Evolutionary conservation across 2,888 invertebrate genomes (phyloP), one percentile per base, ranked within the genome.

Genomic region (Timema cristinae): DNA sequence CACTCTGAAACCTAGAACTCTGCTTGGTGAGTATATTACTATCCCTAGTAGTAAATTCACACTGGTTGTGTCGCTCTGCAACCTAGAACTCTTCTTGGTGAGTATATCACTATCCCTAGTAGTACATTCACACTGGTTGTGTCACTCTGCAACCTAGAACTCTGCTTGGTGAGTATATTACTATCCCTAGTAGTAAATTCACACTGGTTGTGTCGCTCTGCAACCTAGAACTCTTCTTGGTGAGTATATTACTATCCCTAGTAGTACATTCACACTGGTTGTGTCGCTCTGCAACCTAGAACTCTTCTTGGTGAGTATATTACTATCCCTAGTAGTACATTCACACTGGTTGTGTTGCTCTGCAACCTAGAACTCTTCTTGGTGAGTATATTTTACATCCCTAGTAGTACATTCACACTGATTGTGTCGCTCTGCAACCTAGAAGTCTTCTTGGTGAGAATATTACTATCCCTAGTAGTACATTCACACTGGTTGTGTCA

Each of bases 401-500:
- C 69, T 49, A 59, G 59, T 54, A 69, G 69, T 97, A 96, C 81
- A 95, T 96, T 76, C 96, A 96, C 80, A 97, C 96, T 0, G 96
- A 96, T 15, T 94, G 95, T 79, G 95, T 96, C 51, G 95, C 95
- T 0, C 83, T 97, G 10, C 95, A 96, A 79, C 95, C 96, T 0
- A 86, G 95, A 77, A 96, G 96, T 0, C 83, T 96, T 67, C 83
- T 96, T 70, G 96, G 96, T 95, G 83, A 86, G 85, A 79, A 49
- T n/a, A 32, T 32, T n/a, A n/a, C n/a, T 15, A 47, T 6, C 47
- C 6, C 52, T 15, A 13, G n/a, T 49, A 96, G 81, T 97, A 96
- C 81, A 95, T 96, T 76, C 96, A 96, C 80, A 97, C 96, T 0
- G 96, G 96, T 15, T 94, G 95, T 79, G 95, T 96, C 51, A 95